Evolutionary conservation across 2,888 invertebrate species (phyloP).

Genomic region (Plagodis pulveraria): DNA sequence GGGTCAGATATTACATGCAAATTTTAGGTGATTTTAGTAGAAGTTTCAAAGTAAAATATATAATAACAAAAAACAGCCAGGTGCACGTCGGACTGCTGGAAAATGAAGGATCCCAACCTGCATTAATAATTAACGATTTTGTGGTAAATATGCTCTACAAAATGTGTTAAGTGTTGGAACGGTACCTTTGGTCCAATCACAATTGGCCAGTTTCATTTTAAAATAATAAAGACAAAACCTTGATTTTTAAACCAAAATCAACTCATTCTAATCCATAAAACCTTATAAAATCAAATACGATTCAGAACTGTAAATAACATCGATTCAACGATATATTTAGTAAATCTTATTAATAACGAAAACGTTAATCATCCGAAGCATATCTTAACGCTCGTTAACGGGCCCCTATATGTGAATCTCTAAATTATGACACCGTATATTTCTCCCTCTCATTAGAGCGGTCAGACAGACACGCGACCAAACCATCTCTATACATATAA

Average conservation of each 20-base stretch:
- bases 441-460: conserved; percentile 44
- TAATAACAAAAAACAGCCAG: too few relatives aligned
- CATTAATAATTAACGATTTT: too few relatives aligned
- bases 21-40: too few relatives aligned
- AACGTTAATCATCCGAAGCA: conserved; percentile 28
- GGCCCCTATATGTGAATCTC: conserved; percentile 12
- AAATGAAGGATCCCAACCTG: too few relatives aligned
- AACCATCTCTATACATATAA: conserved; percentile 62
- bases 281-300: conserved; percentile 14
- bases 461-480: conserved; percentile 64
- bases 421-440: conserved; percentile 27
- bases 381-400: conserved; percentile 29
- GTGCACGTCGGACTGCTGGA: too few relatives aligned
- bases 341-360: conserved; percentile 27
- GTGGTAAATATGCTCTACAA: too few relatives aligned
- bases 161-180: too few relatives aligned
- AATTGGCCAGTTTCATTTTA: neutral
- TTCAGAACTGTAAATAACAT: conserved; percentile 20
- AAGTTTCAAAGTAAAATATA: too few relatives aligned
- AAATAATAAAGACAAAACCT: conserved; percentile 4
- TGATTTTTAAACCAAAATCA: neutral
- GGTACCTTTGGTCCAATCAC: too few relatives aligned
- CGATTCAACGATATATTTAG: conserved; percentile 23
- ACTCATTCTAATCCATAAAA: conserved; percentile 8
- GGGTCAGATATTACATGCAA: too few relatives aligned